Conservation (phyloP, 1,140 invertebrate genomes). For the Ephestia elutella region DNA sequence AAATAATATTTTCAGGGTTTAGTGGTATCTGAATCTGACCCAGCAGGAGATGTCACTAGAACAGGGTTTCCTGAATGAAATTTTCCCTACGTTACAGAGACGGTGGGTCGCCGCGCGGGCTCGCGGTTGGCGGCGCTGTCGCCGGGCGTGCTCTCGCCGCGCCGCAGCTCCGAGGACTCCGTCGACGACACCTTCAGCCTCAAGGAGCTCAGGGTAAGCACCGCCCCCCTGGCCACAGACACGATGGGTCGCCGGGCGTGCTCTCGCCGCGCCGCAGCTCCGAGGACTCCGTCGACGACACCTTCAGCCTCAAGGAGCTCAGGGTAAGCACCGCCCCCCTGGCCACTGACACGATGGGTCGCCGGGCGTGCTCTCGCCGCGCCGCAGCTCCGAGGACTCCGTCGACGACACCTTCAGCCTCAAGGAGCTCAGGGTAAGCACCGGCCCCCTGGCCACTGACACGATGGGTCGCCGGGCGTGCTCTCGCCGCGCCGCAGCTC, state of each 20-base stretch:
- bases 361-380: slow-evolving; percentile 80
- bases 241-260: slow-evolving; percentile 68
- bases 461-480: slow-evolving; percentile 68
- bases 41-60: too few species aligned
- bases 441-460: slow-evolving; percentile 42
- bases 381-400: slow-evolving; percentile 90
- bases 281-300: slow-evolving; percentile 90
- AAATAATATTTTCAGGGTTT: too few species aligned
- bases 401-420: slow-evolving; percentile 85
- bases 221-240: slow-evolving; percentile 42
- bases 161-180: slow-evolving; percentile 90
- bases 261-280: slow-evolving; percentile 88
- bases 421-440: slow-evolving; percentile 84
- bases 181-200: slow-evolving; percentile 85
- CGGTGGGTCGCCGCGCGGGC: slow-evolving; percentile 45
- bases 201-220: slow-evolving; percentile 84
- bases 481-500: slow-evolving; percentile 88
- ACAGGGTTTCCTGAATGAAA: too few species aligned
- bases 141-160: slow-evolving; percentile 80
- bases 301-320: slow-evolving; percentile 84
- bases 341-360: slow-evolving; percentile 63
- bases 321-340: slow-evolving; percentile 75
- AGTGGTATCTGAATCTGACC: too few species aligned
- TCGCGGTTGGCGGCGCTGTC: slow-evolving; percentile 54
- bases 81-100: slow-evolving; percentile 43